These are phyloP conservation scores for Melikaiella ostensackeni DNA, from an alignment of 2,888 invertebrate species.

Conservation along the genomic window DNA sequence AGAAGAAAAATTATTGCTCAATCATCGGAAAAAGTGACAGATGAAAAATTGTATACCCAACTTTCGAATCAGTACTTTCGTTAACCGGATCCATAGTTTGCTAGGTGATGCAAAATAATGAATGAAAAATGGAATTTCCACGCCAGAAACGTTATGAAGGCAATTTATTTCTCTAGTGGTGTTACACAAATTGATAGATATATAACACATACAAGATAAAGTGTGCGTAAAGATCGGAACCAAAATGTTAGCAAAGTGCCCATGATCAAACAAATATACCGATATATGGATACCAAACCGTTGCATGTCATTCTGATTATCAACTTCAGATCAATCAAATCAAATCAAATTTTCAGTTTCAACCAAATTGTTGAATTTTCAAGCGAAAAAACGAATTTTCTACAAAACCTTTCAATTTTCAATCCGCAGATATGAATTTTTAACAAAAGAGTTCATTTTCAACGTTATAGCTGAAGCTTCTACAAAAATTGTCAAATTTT, in stretches of 20 bases:
- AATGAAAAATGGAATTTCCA: background rate
- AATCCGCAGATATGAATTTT: too few species aligned
- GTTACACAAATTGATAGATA: background rate
- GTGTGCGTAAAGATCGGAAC: background rate
- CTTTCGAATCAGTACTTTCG: background rate
- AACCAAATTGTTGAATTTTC: too few species aligned
- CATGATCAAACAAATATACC: too few species aligned
- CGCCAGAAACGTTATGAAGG: background rate
- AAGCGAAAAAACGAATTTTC: too few species aligned
- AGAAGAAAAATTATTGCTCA: background rate
- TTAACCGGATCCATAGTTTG: background rate
- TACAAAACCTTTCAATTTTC: too few species aligned
- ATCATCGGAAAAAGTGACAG: background rate
- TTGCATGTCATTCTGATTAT: too few species aligned
- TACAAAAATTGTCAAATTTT: too few species aligned
- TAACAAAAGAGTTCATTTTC: too few species aligned
- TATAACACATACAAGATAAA: background rate
- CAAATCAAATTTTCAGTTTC: too few species aligned
- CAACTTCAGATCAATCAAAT: too few species aligned
- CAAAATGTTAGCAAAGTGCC: background rate
- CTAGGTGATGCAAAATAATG: slow-evolving; percentile 2
- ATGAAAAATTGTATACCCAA: background rate
- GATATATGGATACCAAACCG: too few species aligned
- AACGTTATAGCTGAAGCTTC: too few species aligned
- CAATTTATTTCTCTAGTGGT: background rate